Evolutionary conservation across 1,140 invertebrate genomes (phyloP).

Genomic region (Zaprionus kolodkinae): DNA sequence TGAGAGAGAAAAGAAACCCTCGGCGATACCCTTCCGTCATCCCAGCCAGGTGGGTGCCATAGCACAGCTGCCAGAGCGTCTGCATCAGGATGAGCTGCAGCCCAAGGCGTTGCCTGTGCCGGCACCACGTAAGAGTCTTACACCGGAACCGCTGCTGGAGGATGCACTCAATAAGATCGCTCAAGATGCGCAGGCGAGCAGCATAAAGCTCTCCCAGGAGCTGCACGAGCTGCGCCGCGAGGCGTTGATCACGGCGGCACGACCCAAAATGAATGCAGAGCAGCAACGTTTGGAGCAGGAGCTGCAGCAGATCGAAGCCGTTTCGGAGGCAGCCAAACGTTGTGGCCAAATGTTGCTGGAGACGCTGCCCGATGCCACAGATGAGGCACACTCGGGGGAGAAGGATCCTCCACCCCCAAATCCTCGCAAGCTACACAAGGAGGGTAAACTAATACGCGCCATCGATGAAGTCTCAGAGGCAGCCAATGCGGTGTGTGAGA

Average conservation of each 20-base stretch:
- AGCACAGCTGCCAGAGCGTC: constrained; percentile 67
- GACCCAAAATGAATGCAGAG: constrained; percentile 66
- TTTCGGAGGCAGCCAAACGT: constrained; percentile 84
- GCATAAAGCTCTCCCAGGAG: constrained; percentile 85
- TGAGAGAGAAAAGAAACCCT: constrained; percentile 31
- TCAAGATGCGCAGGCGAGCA: constrained; percentile 86
- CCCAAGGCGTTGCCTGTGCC: constrained; percentile 60
- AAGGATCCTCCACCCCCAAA: constrained; percentile 24
- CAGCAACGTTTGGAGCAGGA: constrained; percentile 74
- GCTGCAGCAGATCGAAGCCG: constrained; percentile 81
- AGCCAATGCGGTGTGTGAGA: constrained; percentile 80
- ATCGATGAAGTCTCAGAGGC: constrained; percentile 82
- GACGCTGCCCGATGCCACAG: constrained; percentile 68
- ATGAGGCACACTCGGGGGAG: constrained; percentile 33
- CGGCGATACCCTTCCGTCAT: constrained; percentile 72
- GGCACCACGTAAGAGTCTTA: constrained; percentile 71
- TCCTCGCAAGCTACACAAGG: constrained; percentile 67
- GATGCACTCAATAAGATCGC: constrained; percentile 86
- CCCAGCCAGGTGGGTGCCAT: constrained; percentile 78
- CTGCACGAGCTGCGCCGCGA: constrained; percentile 81
- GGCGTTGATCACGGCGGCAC: constrained; percentile 70
- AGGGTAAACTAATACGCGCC: constrained; percentile 76
- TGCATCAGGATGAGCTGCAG: constrained; percentile 43
- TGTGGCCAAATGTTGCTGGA: constrained; percentile 84
- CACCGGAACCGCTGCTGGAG: constrained; percentile 84